Conservation (phyloP, 1,140 invertebrate species). For the Diplogasteroides magnus region DNA sequence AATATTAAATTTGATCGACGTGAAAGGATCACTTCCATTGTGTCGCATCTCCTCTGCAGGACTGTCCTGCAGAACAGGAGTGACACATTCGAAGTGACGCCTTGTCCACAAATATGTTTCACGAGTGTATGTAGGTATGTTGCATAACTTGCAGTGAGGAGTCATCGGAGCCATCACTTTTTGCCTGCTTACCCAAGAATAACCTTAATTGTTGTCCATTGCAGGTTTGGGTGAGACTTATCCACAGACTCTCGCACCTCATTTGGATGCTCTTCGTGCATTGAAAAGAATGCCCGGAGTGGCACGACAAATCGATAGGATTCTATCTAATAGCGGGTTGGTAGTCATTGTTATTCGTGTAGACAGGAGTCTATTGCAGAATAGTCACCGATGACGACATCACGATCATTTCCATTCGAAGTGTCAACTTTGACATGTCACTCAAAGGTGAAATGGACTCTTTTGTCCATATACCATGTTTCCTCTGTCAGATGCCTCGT, state of each 20-base stretch:
- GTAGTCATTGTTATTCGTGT: background rate
- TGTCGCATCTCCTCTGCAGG: too few species aligned
- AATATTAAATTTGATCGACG: too few species aligned
- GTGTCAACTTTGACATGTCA: background rate
- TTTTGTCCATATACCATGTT: background rate
- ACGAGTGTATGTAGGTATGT: too few species aligned
- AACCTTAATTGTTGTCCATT: conserved; percentile 6
- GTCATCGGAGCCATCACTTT: too few species aligned
- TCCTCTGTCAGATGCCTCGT: background rate
- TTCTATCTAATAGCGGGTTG: background rate
- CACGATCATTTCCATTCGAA: background rate
- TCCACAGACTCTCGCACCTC: conserved; percentile 23
- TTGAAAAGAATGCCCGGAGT: conserved; percentile 1
- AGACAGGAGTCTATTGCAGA: background rate
- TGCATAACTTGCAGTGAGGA: too few species aligned
- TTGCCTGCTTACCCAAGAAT: too few species aligned
- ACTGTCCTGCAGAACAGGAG: too few species aligned
- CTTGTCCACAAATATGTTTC: too few species aligned
- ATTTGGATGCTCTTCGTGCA: conserved; percentile 29
- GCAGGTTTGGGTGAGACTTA: conserved; percentile 31
- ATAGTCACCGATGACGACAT: background rate
- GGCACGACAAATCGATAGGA: conserved; percentile 14
- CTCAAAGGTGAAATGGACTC: background rate
- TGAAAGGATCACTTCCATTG: too few species aligned
- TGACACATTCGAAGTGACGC: too few species aligned